Percentiles rank a stretch among this genome's conserved stretches.
Evolutionary conservation across 37 sponge, comb jelly and placozoan species (phyloP).

Genomic region (Sycon ciliatum): DNA sequence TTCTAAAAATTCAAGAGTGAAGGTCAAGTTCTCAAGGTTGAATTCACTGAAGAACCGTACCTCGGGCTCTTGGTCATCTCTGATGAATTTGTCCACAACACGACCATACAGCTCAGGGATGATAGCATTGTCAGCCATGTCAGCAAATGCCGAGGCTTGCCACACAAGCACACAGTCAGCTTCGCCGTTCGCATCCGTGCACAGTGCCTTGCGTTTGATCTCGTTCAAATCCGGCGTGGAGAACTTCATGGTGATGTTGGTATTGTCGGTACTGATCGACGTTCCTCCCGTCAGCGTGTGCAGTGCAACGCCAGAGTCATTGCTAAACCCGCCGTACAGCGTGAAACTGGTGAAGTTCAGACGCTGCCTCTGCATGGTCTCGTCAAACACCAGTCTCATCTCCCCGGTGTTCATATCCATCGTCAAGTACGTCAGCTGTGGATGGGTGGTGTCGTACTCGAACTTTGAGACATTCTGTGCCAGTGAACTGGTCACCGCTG

Average conservation of each 20-base stretch:
- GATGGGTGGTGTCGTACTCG: conserved; percentile 29
- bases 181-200: conserved; percentile 33
- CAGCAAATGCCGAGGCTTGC: conserved; percentile 31
- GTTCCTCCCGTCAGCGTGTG: conserved; percentile 55
- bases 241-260: conserved; percentile 38
- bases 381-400: conserved; percentile 8
- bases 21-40: conserved; percentile 56
- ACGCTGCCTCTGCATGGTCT: not conserved
- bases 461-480: conserved; percentile 19
- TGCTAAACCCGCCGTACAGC: not conserved
- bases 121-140: conserved; percentile 52
- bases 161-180: conserved; percentile 52
- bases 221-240: conserved; percentile 67
- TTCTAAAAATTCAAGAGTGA: conserved; percentile 71
- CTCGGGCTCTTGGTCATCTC: not conserved
- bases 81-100: not conserved
- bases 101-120: not conserved
- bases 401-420: conserved; percentile 67
- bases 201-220: conserved; percentile 51
- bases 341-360: not conserved
- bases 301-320: not conserved
- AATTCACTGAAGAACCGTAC: conserved; percentile 67
- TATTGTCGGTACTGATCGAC: conserved; percentile 27
- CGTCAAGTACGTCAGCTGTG: conserved; percentile 32
- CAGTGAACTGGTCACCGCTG: not conserved